Evolutionary conservation across 2,797 vertebrate genomes (phyloP), one percentile per base, ranked within the genome.

Genomic region (Pseudochirops corinnae): DNA sequence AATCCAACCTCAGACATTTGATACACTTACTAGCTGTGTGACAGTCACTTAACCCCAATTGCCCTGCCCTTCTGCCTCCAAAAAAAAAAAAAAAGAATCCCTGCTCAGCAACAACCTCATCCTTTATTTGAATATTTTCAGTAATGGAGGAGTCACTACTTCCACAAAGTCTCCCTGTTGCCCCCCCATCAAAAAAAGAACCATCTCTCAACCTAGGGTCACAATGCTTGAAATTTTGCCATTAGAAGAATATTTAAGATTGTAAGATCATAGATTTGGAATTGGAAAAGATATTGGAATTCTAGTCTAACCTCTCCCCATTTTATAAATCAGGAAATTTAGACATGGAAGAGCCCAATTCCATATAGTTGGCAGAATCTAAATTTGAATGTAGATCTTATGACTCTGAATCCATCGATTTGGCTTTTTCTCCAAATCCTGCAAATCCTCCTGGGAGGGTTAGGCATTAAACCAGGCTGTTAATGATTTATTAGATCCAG

Each of bases 381-480:
- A 87, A 50, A 87, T 87, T 87, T 50, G 39, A 50, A 87, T 87
- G 21, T 46, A 26, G 1, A 87, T 87, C 74, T 87, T 26, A 28
- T 87, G 39, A 50, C 24, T 82, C 74, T 50, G 39, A 87, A 87
- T 87, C 39, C 74, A 87, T 24, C n/a, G 21, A 82, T 46, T n/a
- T 82, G 67, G 67, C 55, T 92, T 58, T 93, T 57, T 91, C 46
- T 55, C 56, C 55, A 58, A 94, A 91, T 24, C n/a, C 21, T 87
- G 21, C 52, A 92, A 92, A 91, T 31, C 90, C 82, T 74, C 55
- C 56, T 90, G 4, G 87, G 5, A 33, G 53, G 11, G 24, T 3
- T 52, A 56, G 29, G 12, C 56, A 58, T 92, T 29, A 58, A 92
- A 91, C 29, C 58, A 12, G 93, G 58, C 91, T 87, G 26, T 62